phyloP scores from a whole-genome alignment of 2,888 invertebrate species.

The Hemistola chrysoprasaria region DNA sequence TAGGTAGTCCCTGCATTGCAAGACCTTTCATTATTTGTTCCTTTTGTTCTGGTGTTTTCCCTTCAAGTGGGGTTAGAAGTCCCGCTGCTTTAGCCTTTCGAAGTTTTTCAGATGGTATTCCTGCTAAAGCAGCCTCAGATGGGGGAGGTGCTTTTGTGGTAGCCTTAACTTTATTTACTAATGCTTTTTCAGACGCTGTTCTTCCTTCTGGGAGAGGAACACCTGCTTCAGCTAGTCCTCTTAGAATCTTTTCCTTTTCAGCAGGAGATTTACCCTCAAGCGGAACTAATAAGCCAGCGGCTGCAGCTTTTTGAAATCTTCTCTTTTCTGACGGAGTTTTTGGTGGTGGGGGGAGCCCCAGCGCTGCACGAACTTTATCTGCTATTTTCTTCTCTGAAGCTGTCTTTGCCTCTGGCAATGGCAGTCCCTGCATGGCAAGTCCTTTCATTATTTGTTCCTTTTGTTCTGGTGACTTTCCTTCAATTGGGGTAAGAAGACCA shows the following conservation, averaged over 20 bases:
- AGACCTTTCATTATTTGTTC: slow-evolving; percentile 35
- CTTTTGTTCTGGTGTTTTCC: slow-evolving; percentile 32
- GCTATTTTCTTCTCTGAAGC: slow-evolving; percentile 28
- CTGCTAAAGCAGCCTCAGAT: background rate
- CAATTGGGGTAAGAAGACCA: slow-evolving; percentile 31
- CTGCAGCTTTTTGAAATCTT: slow-evolving; percentile 28
- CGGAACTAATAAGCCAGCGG: slow-evolving; percentile 30
- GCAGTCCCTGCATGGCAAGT: slow-evolving; percentile 25
- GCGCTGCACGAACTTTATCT: slow-evolving; percentile 23
- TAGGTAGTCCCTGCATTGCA: slow-evolving; percentile 28
- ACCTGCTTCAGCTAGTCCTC: slow-evolving; percentile 30
- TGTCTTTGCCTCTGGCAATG: slow-evolving; percentile 27
- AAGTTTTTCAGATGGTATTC: slow-evolving; percentile 24
- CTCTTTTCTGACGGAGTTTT: slow-evolving; percentile 34
- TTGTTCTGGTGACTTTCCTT: slow-evolving; percentile 31
- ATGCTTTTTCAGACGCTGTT: slow-evolving; percentile 17
- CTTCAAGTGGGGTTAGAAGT: slow-evolving; percentile 31
- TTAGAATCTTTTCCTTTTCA: slow-evolving; percentile 35
- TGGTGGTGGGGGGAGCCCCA: slow-evolving; percentile 28
- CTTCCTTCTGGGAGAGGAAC: slow-evolving; percentile 23
- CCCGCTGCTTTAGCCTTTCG: slow-evolving; percentile 33
- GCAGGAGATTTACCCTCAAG: slow-evolving; percentile 32
- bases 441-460: slow-evolving; percentile 34
- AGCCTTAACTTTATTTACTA: background rate
- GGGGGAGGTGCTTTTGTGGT: background rate